phyloP scores from a whole-genome alignment of 2,113 vertebrate genomes.

The Hippoglossus stenolepis region DNA sequence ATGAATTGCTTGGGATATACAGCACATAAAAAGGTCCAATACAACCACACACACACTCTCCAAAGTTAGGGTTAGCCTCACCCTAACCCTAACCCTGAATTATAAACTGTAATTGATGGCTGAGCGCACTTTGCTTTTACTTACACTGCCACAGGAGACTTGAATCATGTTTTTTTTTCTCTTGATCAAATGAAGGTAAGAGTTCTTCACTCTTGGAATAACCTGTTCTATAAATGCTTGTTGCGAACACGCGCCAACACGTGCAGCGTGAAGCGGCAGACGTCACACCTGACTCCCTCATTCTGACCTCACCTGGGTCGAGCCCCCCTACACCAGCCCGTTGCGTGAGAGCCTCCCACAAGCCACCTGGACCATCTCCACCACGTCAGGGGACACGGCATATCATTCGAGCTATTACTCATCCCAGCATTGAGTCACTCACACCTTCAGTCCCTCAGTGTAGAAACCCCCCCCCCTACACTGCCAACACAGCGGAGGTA shows the following conservation, averaged over 20 bases:
- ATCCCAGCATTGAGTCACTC: constrained; percentile 52
- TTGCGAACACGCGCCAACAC: neutral
- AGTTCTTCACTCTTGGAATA: neutral
- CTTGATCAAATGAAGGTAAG: too few relatives aligned
- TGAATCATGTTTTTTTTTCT: too few relatives aligned
- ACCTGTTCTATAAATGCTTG: neutral
- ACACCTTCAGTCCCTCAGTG: constrained; percentile 24
- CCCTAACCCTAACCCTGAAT: too few relatives aligned
- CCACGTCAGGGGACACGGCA: constrained; percentile 11
- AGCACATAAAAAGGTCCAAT: too few relatives aligned
- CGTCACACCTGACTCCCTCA: constrained; percentile 1
- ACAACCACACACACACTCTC: too few relatives aligned
- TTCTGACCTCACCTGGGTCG: constrained; percentile 22
- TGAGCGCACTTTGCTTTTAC: too few relatives aligned
- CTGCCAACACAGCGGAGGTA: constrained; percentile 4
- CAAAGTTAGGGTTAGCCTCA: too few relatives aligned
- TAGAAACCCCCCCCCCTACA: neutral
- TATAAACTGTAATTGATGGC: too few relatives aligned
- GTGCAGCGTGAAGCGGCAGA: neutral
- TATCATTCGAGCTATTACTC: constrained; percentile 45
- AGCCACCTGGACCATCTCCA: constrained; percentile 52
- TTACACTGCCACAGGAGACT: too few relatives aligned
- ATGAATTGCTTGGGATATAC: too few relatives aligned
- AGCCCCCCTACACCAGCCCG: neutral
- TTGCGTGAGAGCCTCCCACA: constrained; percentile 39